Conservation (phyloP, 1,140 invertebrate species). For the Drosophila mauritiana region DNA sequence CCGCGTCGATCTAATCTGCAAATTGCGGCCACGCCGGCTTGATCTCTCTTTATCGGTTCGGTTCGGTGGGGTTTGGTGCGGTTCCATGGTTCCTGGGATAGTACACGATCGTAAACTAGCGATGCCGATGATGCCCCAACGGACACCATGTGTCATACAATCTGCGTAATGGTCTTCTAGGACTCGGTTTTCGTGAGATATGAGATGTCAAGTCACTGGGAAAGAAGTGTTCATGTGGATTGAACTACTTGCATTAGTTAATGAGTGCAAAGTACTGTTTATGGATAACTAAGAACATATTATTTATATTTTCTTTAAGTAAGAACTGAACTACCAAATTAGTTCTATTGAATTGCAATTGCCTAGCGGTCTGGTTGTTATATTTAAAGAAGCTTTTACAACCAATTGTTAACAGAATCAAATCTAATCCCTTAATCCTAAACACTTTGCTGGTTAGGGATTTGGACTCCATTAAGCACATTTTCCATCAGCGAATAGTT, state of each 20-base stretch:
- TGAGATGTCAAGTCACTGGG: too few relatives aligned
- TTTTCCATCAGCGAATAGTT: background rate
- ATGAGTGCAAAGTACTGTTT: too few relatives aligned
- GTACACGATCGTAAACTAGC: conserved; percentile 35
- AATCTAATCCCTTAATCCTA: background rate
- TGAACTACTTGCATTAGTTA: too few relatives aligned
- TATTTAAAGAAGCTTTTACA: too few relatives aligned
- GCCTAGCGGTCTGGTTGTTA: too few relatives aligned
- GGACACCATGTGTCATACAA: conserved; percentile 28
- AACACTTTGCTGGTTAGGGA: background rate
- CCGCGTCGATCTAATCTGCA: conserved; percentile 65
- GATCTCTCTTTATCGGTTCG: conserved; percentile 20
- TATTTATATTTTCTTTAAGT: too few relatives aligned
- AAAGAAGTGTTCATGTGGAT: too few relatives aligned
- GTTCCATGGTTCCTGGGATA: background rate
- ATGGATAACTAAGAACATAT: too few relatives aligned
- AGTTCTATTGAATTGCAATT: too few relatives aligned
- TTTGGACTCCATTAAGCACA: background rate
- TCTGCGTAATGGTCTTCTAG: conserved; percentile 1
- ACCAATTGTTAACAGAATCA: too few relatives aligned
- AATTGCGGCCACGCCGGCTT: conserved; percentile 46
- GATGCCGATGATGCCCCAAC: conserved; percentile 1
- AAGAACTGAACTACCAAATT: too few relatives aligned
- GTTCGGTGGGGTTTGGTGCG: background rate
- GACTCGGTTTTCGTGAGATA: background rate